Conservation (phyloP, 2,113 vertebrate genomes). For the Lampris megalopsis region DNA sequence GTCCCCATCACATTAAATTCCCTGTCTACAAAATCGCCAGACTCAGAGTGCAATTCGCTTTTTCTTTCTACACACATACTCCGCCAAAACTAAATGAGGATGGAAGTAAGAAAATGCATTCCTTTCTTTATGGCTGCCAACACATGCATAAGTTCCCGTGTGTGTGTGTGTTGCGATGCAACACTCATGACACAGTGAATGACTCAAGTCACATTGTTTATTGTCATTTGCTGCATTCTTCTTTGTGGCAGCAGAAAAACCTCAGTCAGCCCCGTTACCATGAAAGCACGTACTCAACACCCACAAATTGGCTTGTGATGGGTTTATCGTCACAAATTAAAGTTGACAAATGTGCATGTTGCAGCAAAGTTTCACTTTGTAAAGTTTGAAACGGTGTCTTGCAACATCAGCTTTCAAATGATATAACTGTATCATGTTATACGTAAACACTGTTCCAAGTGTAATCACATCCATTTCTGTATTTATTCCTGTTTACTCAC, state of each 20-base stretch:
- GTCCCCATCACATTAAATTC: constrained; percentile 41
- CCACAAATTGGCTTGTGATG: constrained; percentile 34
- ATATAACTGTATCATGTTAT: not conserved
- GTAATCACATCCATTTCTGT: not conserved
- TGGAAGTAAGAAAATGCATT: constrained; percentile 58
- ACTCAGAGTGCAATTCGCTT: constrained; percentile 24
- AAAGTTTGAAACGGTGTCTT: not conserved
- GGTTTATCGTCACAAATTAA: constrained; percentile 39
- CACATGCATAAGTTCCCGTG: constrained; percentile 27
- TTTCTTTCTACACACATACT: constrained; percentile 29
- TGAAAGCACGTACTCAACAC: constrained; percentile 41
- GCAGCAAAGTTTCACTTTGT: not conserved
- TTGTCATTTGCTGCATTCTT: constrained; percentile 68
- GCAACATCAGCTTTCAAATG: not conserved
- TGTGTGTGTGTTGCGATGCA: constrained; percentile 23
- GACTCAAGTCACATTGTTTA: constrained; percentile 51
- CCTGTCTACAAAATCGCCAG: constrained; percentile 35
- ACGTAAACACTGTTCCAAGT: constrained; percentile 9
- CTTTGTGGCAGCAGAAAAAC: constrained; percentile 51
- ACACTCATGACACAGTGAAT: constrained; percentile 32
- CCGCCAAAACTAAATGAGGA: constrained; percentile 47
- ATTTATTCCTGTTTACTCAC: constrained; percentile 69
- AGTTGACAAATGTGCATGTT: constrained; percentile 21
- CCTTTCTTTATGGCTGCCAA: constrained; percentile 37
- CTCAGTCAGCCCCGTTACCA: constrained; percentile 43